phyloP scores from a whole-genome alignment of 2,113 vertebrate species.

The Nerophis lumbriciformis region DNA sequence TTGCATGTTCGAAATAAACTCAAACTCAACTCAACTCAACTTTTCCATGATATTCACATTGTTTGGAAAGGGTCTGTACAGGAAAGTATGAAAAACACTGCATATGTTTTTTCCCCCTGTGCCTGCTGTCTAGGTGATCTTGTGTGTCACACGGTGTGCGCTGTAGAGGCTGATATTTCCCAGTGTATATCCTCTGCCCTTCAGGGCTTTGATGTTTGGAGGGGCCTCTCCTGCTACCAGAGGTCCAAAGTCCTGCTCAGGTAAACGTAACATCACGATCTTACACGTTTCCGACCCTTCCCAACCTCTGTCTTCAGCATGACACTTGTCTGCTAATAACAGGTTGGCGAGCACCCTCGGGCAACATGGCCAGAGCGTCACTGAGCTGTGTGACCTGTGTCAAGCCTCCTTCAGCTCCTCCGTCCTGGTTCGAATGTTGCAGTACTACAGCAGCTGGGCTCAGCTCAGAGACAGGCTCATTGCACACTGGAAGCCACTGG shows the following conservation, averaged over 20 bases:
- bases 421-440: conserved; percentile 59
- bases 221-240: conserved; percentile 48
- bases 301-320: background rate
- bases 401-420: conserved; percentile 48
- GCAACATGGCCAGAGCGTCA: conserved; percentile 61
- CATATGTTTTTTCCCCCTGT: background rate
- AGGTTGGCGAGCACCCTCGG: conserved; percentile 58
- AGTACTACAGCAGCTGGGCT: conserved; percentile 73
- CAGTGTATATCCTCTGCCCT: conserved; percentile 48
- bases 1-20: too few relatives aligned
- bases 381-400: conserved; percentile 62
- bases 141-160: conserved; percentile 54
- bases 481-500: conserved; percentile 58
- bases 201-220: conserved; percentile 55
- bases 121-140: conserved; percentile 37
- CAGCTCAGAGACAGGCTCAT: conserved; percentile 66
- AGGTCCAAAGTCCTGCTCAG: conserved; percentile 65
- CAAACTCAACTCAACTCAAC: too few relatives aligned
- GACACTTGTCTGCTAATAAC: background rate
- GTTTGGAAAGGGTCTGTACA: too few relatives aligned
- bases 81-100: too few relatives aligned
- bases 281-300: background rate
- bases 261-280: conserved; percentile 29
- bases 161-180: conserved; percentile 55
- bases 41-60: too few relatives aligned